Conservation (phyloP, 2,797 vertebrate genomes). For the Sebastes iracundus region DNA sequence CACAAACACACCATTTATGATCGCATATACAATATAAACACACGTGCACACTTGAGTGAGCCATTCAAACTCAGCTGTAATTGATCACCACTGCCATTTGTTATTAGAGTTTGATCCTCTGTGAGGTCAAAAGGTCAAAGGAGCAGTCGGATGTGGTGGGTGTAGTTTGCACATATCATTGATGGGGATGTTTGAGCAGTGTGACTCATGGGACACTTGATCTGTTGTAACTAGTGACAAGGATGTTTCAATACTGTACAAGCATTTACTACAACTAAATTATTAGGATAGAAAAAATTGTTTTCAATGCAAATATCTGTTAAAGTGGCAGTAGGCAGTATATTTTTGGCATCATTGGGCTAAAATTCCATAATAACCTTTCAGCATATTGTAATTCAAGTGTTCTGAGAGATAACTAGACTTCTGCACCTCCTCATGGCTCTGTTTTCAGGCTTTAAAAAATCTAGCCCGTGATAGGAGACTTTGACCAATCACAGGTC, state of each 20-base stretch:
- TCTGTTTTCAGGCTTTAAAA: too few relatives aligned
- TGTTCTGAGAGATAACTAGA: too few relatives aligned
- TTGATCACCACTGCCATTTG: neutral
- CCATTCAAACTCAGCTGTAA: neutral
- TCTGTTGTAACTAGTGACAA: neutral
- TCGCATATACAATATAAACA: neutral
- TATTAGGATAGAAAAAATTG: neutral
- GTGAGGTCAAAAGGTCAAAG: constrained; percentile 18
- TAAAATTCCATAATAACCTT: too few relatives aligned
- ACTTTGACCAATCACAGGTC: too few relatives aligned
- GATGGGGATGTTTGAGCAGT: neutral
- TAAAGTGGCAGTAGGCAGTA: too few relatives aligned
- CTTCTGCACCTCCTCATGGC: too few relatives aligned
- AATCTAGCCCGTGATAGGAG: too few relatives aligned
- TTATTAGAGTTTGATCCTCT: neutral
- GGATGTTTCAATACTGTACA: neutral
- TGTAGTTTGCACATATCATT: neutral
- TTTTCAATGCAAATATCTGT: neutral
- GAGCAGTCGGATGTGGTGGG: neutral
- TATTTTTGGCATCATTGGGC: too few relatives aligned
- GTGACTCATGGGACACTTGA: neutral
- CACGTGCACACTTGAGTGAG: neutral
- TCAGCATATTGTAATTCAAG: too few relatives aligned
- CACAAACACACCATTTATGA: neutral
- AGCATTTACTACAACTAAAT: neutral